phyloP scores from a whole-genome alignment of 2,888 invertebrate species.

The Marasmarcha lunaedactyla region DNA sequence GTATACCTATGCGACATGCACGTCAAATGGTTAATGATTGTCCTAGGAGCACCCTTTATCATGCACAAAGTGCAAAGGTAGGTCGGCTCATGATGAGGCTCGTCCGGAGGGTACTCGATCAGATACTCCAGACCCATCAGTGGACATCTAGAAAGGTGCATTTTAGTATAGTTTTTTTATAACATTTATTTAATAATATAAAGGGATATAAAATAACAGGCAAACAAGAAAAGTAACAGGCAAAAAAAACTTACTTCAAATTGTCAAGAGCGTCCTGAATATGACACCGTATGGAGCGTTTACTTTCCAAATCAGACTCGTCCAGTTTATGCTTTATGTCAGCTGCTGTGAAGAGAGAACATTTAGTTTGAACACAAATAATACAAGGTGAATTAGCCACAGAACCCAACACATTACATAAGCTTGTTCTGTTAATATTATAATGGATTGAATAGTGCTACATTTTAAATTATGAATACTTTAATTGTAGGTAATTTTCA shows the following conservation, averaged over 20 bases:
- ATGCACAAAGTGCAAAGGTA: constrained; percentile 84
- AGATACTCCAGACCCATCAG: constrained; percentile 84
- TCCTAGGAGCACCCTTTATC: constrained; percentile 83
- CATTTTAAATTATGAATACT: too few relatives aligned
- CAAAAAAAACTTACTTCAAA: constrained; percentile 33
- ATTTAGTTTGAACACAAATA: too few relatives aligned
- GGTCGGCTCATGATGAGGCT: constrained; percentile 75
- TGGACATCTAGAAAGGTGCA: constrained; percentile 40
- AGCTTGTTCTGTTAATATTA: too few relatives aligned
- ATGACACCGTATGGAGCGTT: constrained; percentile 32
- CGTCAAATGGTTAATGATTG: constrained; percentile 82
- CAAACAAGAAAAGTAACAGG: not conserved
- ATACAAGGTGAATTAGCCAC: too few relatives aligned
- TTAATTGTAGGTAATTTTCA: too few relatives aligned
- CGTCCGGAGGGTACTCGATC: constrained; percentile 76
- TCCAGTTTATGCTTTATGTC: constrained; percentile 24
- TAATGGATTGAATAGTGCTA: too few relatives aligned
- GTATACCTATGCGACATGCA: constrained; percentile 81
- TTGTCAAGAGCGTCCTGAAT: constrained; percentile 42
- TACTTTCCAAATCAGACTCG: constrained; percentile 28
- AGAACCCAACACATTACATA: too few relatives aligned
- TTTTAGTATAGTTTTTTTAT: not conserved
- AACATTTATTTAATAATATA: too few relatives aligned
- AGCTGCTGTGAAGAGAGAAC: too few relatives aligned
- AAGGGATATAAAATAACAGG: too few relatives aligned